Conservation (phyloP, 2,113 vertebrate genomes). For the Numida meleagris region DNA sequence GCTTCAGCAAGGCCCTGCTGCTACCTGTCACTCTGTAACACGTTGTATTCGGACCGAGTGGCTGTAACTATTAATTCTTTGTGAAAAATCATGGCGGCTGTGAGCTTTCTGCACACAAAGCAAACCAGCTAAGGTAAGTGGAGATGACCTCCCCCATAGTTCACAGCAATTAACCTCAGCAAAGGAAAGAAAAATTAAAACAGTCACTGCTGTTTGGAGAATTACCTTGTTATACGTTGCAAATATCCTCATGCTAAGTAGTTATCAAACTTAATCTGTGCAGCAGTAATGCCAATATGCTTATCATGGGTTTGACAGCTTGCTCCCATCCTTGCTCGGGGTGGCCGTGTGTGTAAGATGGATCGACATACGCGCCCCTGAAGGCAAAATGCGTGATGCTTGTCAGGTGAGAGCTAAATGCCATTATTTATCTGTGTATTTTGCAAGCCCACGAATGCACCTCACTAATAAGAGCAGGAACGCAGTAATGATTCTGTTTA, state of each 20-base stretch:
- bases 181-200: background rate
- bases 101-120: background rate
- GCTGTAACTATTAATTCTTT: background rate
- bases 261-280: background rate
- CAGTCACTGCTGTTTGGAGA: background rate
- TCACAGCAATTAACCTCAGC: background rate
- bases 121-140: background rate
- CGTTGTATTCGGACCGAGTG: background rate
- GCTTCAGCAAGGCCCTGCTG: background rate
- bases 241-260: background rate
- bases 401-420: conserved; percentile 23
- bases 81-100: background rate
- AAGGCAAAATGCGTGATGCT: background rate
- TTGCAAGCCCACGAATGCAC: background rate
- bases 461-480: conserved; percentile 13
- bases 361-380: background rate
- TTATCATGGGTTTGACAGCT: background rate
- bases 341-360: background rate
- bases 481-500: conserved; percentile 29
- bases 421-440: conserved; percentile 38
- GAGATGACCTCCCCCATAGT: background rate
- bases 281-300: background rate
- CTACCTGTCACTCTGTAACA: background rate
- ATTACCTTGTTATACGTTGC: background rate
- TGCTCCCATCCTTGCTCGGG: background rate